Base-by-base conservation (phyloP, 2,888 invertebrate species). In the Drosophila rellima region DNA sequence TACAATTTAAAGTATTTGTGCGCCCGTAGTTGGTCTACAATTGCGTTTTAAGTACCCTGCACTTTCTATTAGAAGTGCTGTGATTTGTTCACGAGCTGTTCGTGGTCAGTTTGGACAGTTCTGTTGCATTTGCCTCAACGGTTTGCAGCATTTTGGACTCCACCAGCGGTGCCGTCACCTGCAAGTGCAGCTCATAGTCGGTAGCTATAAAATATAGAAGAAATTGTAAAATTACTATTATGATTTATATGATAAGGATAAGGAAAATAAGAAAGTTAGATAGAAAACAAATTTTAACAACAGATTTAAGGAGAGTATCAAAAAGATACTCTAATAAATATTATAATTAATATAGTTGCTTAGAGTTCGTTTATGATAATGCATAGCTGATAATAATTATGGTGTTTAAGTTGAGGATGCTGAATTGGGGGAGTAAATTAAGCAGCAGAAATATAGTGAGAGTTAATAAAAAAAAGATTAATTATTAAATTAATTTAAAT, bases 131-230 rank as follows among this genome's bases (percentile, higher is more conserved):
- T 18, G 55, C 56, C 23, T 70, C 63, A 18, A 51, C 61, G 17
- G 52, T 47, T 17, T 69, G 67, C 26, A 61, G 44, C 13, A 68
- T 35, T 33, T 65, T 79, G 6, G 88, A 65, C 10, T 84, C 79
- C 1, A 92, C 86, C n/a, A 91, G 70, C 2, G 92, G 92, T 6
- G 90, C 67, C 33, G 88, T 78, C 11, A 91, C 81, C 71, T 91
- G 92, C 23, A 92, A 70, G 39, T 89, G 86, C 40, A 82, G 76
- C 59, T 90, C 92, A 71, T 84, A 91, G 33, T 90, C 85, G 8
- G 90, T 79, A 20, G 67, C 91, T 91, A 20, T 33, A 55, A 55
- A 33, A 20, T 2, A 35, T n/a, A 31, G 3, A 52, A 18, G 13
- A 3, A 1, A 31, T 6, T 10, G n/a, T 2, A 8, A 15, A 17